These are phyloP conservation scores for Diprion similis DNA, from an alignment of 1,140 invertebrate genomes.

Conservation along the genomic window DNA sequence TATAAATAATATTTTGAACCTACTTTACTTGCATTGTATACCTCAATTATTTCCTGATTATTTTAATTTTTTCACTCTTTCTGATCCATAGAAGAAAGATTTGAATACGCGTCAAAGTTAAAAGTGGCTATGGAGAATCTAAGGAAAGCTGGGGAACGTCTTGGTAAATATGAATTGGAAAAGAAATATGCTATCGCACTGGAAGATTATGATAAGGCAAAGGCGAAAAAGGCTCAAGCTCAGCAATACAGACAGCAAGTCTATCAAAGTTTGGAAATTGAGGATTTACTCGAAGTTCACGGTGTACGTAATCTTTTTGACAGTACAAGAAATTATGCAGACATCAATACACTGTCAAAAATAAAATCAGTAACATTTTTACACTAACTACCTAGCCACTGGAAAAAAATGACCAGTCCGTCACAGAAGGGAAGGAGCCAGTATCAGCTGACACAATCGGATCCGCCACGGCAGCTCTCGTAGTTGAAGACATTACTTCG, in stretches of 20 bases:
- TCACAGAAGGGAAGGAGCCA: constrained; percentile 46
- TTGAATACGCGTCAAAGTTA: constrained; percentile 90
- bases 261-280: constrained; percentile 73
- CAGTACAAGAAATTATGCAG: constrained; percentile 9
- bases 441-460: constrained; percentile 36
- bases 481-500: constrained; percentile 44
- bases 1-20: constrained; percentile 13
- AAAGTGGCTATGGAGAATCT: constrained; percentile 85
- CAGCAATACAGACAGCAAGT: constrained; percentile 78
- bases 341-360: constrained; percentile 3
- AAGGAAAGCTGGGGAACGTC: constrained; percentile 82
- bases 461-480: constrained; percentile 26
- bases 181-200: constrained; percentile 89
- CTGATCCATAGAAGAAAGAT: constrained; percentile 76
- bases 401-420: constrained; percentile 60
- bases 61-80: constrained; percentile 13
- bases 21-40: constrained; percentile 17
- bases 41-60: constrained; percentile 20
- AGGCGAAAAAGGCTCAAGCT: constrained; percentile 88
- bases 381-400: constrained; percentile 45
- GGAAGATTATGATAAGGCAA: constrained; percentile 90
- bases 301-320: constrained; percentile 64
- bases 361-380: background rate
- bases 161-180: constrained; percentile 89
- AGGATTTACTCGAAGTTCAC: constrained; percentile 80